phyloP scores from a whole-genome alignment of 2,797 vertebrate genomes.

The Siniperca undulata region DNA sequence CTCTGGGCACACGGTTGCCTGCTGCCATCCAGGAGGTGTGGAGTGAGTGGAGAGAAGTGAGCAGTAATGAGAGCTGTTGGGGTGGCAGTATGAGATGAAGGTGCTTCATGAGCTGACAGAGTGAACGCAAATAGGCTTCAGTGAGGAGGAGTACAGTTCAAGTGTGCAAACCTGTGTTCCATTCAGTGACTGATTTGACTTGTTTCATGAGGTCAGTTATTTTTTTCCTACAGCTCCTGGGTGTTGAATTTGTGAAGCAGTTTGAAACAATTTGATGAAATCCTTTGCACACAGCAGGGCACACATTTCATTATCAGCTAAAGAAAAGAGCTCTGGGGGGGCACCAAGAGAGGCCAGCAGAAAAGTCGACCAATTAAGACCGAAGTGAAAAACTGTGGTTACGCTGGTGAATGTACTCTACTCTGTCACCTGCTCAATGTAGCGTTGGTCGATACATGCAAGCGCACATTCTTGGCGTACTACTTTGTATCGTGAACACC shows the following conservation, averaged over 20 bases:
- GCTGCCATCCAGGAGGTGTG: constrained; percentile 55
- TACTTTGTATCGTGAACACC: background rate
- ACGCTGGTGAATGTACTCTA: background rate
- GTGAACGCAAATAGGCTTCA: constrained; percentile 54
- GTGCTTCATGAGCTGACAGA: constrained; percentile 49
- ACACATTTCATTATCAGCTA: constrained; percentile 44
- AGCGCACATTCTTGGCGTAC: background rate
- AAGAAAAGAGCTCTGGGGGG: constrained; percentile 25
- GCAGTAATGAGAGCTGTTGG: constrained; percentile 60
- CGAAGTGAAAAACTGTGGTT: constrained; percentile 21
- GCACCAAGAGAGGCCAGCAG: background rate
- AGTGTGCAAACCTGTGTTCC: constrained; percentile 33
- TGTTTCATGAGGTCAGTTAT: constrained; percentile 40
- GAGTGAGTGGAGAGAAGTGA: constrained; percentile 50
- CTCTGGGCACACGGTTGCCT: constrained; percentile 37
- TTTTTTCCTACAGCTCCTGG: constrained; percentile 32
- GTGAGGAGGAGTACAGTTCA: constrained; percentile 50
- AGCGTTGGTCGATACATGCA: background rate
- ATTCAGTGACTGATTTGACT: constrained; percentile 39
- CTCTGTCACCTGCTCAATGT: constrained; percentile 8
- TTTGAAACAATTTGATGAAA: constrained; percentile 51
- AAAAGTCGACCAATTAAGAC: constrained; percentile 42
- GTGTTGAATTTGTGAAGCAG: constrained; percentile 47
- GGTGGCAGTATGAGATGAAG: constrained; percentile 56
- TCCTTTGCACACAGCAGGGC: constrained; percentile 16